Percentiles rank a stretch among this genome's conserved stretches.
Conservation (phyloP, 2,888 invertebrate genomes). For the Lasioglossum malachurum region DNA sequence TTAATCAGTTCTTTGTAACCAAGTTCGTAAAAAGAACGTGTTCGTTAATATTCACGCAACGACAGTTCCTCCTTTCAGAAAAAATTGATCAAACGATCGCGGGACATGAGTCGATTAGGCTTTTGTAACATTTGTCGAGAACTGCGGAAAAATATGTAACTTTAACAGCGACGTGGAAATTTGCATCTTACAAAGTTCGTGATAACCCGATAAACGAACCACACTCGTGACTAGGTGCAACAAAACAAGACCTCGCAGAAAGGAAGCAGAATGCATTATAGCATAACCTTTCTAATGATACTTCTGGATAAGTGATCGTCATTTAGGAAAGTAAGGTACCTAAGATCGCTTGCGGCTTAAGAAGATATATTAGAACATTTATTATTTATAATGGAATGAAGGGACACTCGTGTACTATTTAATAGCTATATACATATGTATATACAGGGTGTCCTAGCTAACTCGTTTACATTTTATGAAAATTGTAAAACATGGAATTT, state of each 20-base stretch:
- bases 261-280: not conserved
- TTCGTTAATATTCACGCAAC: not conserved
- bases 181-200: slow-evolving; percentile 32
- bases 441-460: too few species aligned
- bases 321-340: not conserved
- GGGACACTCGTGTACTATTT: too few species aligned
- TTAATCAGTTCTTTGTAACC: not conserved
- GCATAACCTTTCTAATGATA: not conserved
- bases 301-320: not conserved
- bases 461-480: too few species aligned
- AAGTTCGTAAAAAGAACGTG: not conserved
- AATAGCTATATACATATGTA: too few species aligned
- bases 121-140: not conserved
- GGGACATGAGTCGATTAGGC: slow-evolving; percentile 12
- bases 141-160: slow-evolving; percentile 18
- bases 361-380: too few species aligned
- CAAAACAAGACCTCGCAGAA: not conserved
- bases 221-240: not conserved
- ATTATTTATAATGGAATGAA: too few species aligned
- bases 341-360: not conserved
- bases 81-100: slow-evolving; percentile 8
- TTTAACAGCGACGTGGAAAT: slow-evolving; percentile 10
- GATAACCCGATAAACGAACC: slow-evolving; percentile 15
- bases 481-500: too few species aligned
- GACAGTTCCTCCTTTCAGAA: not conserved